These are phyloP conservation scores for Sphinx pinastri DNA, from an alignment of 2,888 invertebrate genomes.

Conservation along the genomic window DNA sequence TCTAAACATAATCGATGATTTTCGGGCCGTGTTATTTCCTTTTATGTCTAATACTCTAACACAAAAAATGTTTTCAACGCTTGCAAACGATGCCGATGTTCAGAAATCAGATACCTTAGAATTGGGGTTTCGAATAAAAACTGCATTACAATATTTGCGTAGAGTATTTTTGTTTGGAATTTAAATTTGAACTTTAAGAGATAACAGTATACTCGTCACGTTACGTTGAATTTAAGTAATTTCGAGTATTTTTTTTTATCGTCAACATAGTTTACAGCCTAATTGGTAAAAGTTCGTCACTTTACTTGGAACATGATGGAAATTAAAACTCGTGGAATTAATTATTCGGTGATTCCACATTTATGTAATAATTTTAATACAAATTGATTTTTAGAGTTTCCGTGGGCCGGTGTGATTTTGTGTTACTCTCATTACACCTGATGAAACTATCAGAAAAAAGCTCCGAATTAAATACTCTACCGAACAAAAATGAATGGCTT, in stretches of 20 bases:
- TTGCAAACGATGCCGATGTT: slow-evolving; percentile 52
- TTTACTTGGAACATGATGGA: too few relatives aligned
- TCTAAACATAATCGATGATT: slow-evolving; percentile 71
- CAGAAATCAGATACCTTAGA: slow-evolving; percentile 35
- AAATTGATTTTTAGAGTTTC: too few relatives aligned
- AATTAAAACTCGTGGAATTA: too few relatives aligned
- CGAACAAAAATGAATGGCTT: too few relatives aligned
- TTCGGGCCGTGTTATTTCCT: slow-evolving; percentile 72
- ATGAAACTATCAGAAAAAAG: too few relatives aligned
- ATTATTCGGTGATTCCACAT: too few relatives aligned
- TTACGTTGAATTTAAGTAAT: neutral
- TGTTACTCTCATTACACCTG: too few relatives aligned
- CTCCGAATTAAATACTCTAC: too few relatives aligned
- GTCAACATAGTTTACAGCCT: too few relatives aligned
- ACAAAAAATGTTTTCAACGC: slow-evolving; percentile 65
- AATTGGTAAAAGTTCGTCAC: too few relatives aligned
- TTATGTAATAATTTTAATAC: too few relatives aligned
- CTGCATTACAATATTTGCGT: neutral
- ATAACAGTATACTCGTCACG: neutral
- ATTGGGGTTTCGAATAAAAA: neutral
- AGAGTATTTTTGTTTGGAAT: neutral
- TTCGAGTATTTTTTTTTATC: neutral
- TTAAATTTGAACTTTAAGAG: neutral
- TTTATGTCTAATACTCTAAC: slow-evolving; percentile 67
- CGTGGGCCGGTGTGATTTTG: too few relatives aligned